Base-by-base conservation (phyloP, 2,888 invertebrate genomes). In the Papilio elwesi region DNA sequence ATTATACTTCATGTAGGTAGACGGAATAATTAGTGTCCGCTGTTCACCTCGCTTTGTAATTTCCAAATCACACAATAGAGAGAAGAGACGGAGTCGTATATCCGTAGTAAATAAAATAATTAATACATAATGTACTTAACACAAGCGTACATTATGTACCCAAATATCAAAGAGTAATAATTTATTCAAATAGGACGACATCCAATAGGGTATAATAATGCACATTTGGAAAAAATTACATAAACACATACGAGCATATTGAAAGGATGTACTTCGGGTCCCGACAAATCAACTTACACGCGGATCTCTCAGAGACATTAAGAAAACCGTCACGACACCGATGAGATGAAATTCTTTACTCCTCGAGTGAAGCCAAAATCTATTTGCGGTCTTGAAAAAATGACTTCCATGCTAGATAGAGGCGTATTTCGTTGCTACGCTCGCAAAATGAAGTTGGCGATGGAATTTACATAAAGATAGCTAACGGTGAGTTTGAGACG, bases 401-500 rank as follows among this genome's bases (percentile, higher is more conserved):
- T 66, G 74, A 62, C 72, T 63, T 59, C 71, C 73, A 69, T 75
- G 68, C 65, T 59, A 64, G 69, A 74, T 67, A 74, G 76, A 71
- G 71, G 76, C 74, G 68, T 73, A 71, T 71, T 75, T 55, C 70
- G 64, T 71, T 70, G 73, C 48, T 15, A 55, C 70, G 73, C 68
- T 75, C 78, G 83, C 82, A 85, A 81, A 82, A 78, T 81, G 82
- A 86, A 81, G 80, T 84, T 90, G 84, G 87, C 78, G 66, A 74
- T 73, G 78, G 84, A 88, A 93, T 93, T 93, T 91, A 90, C 93
- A 93, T 93, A 92, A 91, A 92, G 91, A 91, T 89, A 85, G 87
- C 83, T 70, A 83, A 81, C 85, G 82, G 83, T 78, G 86, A 90
- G 89, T 90, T 90, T 83, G 86, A 87, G 85, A 81, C 88, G 87